phyloP scores from a whole-genome alignment of 2,797 vertebrate genomes.

The Hyperoplus lanceolatus region DNA sequence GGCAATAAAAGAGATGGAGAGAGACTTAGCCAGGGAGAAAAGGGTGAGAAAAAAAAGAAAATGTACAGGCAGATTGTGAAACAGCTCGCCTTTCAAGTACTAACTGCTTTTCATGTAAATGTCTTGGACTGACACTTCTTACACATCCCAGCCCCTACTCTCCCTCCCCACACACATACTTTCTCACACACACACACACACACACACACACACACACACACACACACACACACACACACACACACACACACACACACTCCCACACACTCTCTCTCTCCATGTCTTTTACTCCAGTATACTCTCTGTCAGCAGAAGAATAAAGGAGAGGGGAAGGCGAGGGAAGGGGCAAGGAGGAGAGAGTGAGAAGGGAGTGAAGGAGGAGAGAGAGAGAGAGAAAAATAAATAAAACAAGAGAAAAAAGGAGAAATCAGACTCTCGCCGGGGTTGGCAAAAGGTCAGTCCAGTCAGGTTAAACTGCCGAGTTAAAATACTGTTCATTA shows the following conservation, averaged over 20 bases:
- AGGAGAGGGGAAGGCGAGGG: constrained; percentile 74
- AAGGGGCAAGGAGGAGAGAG: constrained; percentile 67
- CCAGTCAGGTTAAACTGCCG: constrained; percentile 96
- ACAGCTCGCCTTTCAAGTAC: constrained; percentile 96
- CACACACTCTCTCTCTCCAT: constrained; percentile 60
- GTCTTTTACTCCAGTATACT: constrained; percentile 79
- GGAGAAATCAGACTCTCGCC: constrained; percentile 96
- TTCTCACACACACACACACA: constrained; percentile 21
- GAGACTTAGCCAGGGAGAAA: constrained; percentile 80
- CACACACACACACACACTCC: constrained; percentile 63
- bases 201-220: not conserved
- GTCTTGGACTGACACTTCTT: constrained; percentile 96
- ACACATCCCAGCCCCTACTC: constrained; percentile 88
- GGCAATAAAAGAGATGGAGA: constrained; percentile 91
- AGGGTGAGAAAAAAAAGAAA: constrained; percentile 84
- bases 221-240: constrained; percentile 22
- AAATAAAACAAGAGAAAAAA: constrained; percentile 73
- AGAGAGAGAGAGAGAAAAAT: constrained; percentile 28
- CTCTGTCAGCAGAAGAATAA: constrained; percentile 84
- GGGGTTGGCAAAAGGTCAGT: constrained; percentile 99
- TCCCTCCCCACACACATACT: constrained; percentile 21
- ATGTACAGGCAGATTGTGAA: constrained; percentile 98
- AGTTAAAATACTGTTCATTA: constrained; percentile 99
- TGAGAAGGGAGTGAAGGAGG: constrained; percentile 62
- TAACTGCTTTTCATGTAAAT: constrained; percentile 99